phyloP scores from a whole-genome alignment of 2,888 invertebrate species.

The Aromia moschata region DNA sequence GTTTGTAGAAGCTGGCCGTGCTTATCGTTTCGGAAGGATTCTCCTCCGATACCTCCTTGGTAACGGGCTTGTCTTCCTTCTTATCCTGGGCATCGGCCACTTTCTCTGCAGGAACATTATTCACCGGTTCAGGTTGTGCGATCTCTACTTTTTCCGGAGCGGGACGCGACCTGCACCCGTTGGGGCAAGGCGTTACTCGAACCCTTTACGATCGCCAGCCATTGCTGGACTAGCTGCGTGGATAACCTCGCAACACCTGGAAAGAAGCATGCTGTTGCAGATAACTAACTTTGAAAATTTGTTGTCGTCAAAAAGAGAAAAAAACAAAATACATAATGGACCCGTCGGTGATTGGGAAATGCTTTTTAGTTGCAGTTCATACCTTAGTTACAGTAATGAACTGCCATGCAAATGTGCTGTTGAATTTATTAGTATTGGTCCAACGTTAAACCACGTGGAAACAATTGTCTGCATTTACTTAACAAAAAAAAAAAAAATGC shows the following conservation, averaged over 20 bases:
- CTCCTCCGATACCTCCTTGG: conserved; percentile 36
- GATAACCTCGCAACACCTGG: conserved; percentile 67
- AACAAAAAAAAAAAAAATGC: too few species aligned
- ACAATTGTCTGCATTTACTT: too few species aligned
- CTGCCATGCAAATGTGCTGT: too few species aligned
- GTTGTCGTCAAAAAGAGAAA: background rate
- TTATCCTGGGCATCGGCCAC: conserved; percentile 53
- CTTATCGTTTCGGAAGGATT: conserved; percentile 39
- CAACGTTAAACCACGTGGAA: too few species aligned
- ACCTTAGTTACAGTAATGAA: too few species aligned
- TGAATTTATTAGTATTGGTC: too few species aligned
- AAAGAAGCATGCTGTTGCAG: conserved; percentile 29
- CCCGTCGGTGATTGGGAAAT: too few species aligned
- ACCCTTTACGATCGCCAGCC: conserved; percentile 86
- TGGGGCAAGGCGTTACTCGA: conserved; percentile 65
- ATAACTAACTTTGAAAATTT: background rate
- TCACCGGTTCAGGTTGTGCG: conserved; percentile 26
- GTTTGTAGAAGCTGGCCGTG: conserved; percentile 66
- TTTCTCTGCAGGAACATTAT: conserved; percentile 60
- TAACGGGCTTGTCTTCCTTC: conserved; percentile 46
- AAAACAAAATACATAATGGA: too few species aligned
- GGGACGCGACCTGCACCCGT: conserved; percentile 16
- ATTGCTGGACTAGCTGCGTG: conserved; percentile 84
- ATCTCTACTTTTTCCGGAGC: conserved; percentile 19
- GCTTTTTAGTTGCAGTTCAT: too few species aligned